Evolutionary conservation across 2,113 vertebrate genomes (phyloP).

Genomic region (Coregonus clupeaformis): DNA sequence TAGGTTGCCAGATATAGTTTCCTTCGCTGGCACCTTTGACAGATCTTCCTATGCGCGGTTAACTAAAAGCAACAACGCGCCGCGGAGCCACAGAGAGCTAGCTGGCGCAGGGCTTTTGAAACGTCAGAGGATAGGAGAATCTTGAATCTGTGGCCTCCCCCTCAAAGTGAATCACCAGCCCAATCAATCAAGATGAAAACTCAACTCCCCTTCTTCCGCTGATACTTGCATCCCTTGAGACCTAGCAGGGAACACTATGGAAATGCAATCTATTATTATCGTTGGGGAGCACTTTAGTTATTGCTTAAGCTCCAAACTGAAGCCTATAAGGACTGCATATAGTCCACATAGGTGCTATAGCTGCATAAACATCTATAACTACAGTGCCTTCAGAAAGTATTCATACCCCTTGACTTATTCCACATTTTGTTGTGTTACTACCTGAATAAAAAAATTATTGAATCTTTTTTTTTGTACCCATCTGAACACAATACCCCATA

Average conservation of each 20-base stretch:
- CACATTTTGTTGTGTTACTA: too few relatives aligned
- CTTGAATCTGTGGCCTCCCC: neutral
- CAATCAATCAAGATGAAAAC: conserved; percentile 8
- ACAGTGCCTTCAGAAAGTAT: too few relatives aligned
- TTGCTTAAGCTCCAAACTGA: too few relatives aligned
- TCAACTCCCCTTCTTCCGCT: neutral
- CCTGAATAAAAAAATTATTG: too few relatives aligned
- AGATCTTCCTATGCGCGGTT: neutral
- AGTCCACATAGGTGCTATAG: too few relatives aligned
- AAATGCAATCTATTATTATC: neutral
- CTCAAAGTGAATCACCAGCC: conserved; percentile 1
- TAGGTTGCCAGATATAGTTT: conserved; percentile 12
- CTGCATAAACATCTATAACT: too few relatives aligned
- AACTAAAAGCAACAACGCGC: neutral
- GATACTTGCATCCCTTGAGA: neutral
- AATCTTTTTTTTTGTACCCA: too few relatives aligned
- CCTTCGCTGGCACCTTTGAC: conserved; percentile 5
- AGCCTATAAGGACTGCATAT: too few relatives aligned
- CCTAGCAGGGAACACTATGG: neutral
- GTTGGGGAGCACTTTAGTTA: too few relatives aligned
- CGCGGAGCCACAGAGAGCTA: neutral
- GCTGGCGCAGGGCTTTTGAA: neutral
- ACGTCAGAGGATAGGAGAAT: neutral
- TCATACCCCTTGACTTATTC: too few relatives aligned
- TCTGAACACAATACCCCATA: too few relatives aligned